A percentile compares a stretch with the other conserved stretches of the same genome.
These are phyloP conservation scores for Blera fallax DNA, from an alignment of 2,888 invertebrate genomes.

Conservation along the genomic window DNA sequence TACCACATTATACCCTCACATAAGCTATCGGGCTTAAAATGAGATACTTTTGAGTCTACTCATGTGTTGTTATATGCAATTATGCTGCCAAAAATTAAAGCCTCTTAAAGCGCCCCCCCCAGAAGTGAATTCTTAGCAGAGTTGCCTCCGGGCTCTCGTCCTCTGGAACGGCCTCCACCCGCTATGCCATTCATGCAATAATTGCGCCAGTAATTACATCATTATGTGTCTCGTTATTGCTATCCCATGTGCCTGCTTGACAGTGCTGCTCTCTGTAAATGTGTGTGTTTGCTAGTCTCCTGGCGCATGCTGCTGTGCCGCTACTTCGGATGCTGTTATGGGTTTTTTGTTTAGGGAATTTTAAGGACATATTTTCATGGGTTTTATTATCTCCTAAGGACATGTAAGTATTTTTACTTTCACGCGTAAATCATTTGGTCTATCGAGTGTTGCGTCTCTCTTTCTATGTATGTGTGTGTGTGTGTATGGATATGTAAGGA, in stretches of 20 bases:
- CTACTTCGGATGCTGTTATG: conserved; percentile 26
- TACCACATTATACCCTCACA: conserved; percentile 54
- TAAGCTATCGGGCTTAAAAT: conserved; percentile 59
- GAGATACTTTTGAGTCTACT: conserved; percentile 60
- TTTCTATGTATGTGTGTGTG: neutral
- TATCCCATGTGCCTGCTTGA: conserved; percentile 65
- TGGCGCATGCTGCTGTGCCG: conserved; percentile 30
- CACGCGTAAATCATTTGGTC: conserved; percentile 54
- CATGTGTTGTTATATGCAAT: conserved; percentile 64
- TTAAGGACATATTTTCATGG: conserved; percentile 72
- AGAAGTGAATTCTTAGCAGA: conserved; percentile 11
- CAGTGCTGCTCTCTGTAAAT: neutral
- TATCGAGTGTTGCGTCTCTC: conserved; percentile 29
- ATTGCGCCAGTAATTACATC: conserved; percentile 72
- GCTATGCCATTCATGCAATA: conserved; percentile 62
- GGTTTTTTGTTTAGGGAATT: conserved; percentile 59
- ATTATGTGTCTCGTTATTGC: conserved; percentile 72
- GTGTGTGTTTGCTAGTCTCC: conserved; percentile 6
- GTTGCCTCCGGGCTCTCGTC: neutral
- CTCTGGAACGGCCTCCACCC: conserved; percentile 5
- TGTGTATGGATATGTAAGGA: neutral
- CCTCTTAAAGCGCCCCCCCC: conserved; percentile 45
- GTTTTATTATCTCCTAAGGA: conserved; percentile 69
- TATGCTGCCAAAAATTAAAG: conserved; percentile 64
- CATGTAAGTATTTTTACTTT: conserved; percentile 68